phyloP scores from a whole-genome alignment of 2,797 vertebrate species.

The Lacerta agilis region DNA sequence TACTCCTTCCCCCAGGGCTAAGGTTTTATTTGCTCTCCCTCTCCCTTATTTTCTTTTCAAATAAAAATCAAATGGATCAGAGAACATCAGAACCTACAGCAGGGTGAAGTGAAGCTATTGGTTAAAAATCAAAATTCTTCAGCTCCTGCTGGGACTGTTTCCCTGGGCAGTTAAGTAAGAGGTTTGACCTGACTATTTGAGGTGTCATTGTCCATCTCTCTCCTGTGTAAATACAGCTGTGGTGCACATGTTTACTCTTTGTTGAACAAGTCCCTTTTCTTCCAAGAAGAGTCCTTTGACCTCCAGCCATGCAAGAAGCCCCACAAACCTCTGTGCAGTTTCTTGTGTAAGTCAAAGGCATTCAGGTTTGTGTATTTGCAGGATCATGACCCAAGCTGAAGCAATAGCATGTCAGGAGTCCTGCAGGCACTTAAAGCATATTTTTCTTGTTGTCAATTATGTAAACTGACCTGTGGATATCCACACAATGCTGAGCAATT shows the following conservation, averaged over 20 bases:
- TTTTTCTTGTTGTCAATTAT: background rate
- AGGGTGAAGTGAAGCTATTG: background rate
- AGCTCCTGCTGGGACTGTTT: background rate
- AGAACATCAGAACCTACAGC: background rate
- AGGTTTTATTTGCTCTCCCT: background rate
- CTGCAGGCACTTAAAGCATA: conserved; percentile 3
- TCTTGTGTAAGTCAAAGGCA: conserved; percentile 17
- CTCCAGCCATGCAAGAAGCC: background rate
- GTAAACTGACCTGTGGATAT: conserved; percentile 10
- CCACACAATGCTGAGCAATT: conserved; percentile 26
- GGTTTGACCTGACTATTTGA: conserved; percentile 39
- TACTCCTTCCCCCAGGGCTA: background rate
- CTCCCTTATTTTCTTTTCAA: background rate
- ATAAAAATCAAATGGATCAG: background rate
- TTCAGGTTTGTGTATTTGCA: conserved; percentile 27
- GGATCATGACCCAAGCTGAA: conserved; percentile 35
- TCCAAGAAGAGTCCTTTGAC: conserved; percentile 26
- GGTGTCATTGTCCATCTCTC: background rate
- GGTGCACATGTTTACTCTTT: conserved; percentile 16
- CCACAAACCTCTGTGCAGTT: background rate
- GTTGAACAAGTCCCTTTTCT: conserved; percentile 37
- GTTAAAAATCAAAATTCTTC: conserved; percentile 12
- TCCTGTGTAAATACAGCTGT: conserved; percentile 35
- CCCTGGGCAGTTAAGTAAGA: conserved; percentile 35
- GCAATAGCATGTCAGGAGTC: background rate